Percentiles rank a stretch among this genome's conserved stretches.
Evolutionary conservation across 2,113 vertebrate species (phyloP).

Genomic region (Lophochroa leadbeateri): DNA sequence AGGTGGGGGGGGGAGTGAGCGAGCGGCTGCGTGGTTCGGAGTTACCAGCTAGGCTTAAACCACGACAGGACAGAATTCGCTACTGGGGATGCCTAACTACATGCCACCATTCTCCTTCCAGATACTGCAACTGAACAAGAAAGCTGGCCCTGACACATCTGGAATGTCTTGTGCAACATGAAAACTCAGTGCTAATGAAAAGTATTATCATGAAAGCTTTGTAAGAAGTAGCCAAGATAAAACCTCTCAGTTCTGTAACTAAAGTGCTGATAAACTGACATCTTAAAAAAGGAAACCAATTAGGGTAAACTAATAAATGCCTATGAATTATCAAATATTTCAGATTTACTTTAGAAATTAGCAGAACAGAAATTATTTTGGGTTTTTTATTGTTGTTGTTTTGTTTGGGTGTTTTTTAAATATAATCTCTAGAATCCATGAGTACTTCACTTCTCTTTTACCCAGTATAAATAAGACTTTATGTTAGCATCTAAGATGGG

Average conservation of each 20-base stretch:
- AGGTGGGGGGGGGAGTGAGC: too few relatives aligned
- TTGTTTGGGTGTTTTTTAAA: background rate
- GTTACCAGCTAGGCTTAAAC: too few relatives aligned
- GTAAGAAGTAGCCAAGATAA: background rate
- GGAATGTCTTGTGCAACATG: background rate
- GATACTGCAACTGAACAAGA: background rate
- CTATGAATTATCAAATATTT: background rate
- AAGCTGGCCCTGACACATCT: background rate
- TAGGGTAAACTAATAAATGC: background rate
- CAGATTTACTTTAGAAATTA: background rate
- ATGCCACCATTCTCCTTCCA: background rate
- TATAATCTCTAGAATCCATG: background rate
- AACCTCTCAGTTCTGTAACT: background rate
- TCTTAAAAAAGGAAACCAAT: background rate
- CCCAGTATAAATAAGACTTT: background rate
- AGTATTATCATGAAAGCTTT: background rate
- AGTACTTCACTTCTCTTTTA: conserved; percentile 4
- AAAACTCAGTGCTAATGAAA: background rate
- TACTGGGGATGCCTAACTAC: background rate
- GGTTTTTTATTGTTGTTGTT: background rate
- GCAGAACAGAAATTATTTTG: background rate
- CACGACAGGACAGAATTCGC: background rate
- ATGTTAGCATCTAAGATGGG: background rate
- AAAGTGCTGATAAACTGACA: background rate
- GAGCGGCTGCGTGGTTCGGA: too few relatives aligned